Conservation (phyloP, 2,797 vertebrate species). For the Cuculus canorus region DNA sequence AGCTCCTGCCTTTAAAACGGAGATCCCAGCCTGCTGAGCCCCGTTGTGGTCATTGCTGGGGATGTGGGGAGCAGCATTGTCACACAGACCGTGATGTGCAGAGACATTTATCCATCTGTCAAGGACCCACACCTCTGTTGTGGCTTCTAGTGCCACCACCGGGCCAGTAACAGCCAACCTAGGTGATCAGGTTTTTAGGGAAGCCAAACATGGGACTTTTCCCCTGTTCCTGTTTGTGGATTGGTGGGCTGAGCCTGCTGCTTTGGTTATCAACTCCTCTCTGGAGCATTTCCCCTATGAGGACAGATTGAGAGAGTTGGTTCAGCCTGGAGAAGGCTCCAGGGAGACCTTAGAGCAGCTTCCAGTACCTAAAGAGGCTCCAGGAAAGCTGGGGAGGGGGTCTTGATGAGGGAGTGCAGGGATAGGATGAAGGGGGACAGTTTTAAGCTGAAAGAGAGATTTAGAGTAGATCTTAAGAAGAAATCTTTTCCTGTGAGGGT, state of each 20-base stretch:
- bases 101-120: accelerated
- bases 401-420: no score
- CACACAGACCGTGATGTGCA: accelerated
- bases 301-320: no score
- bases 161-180: background rate
- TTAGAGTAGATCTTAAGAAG: no score
- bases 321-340: no score
- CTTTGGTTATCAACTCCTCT: background rate
- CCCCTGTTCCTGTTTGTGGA: background rate
- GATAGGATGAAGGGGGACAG: no score
- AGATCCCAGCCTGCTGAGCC: background rate
- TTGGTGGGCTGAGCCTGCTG: background rate
- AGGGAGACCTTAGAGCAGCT: no score
- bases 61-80: background rate
- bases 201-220: background rate
- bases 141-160: background rate
- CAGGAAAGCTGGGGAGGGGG: no score
- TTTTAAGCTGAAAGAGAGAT: no score
- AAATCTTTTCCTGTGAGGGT: no score
- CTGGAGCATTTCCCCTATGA: no score
- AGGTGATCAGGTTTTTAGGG: background rate
- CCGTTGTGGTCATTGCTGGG: accelerated
- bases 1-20: background rate
- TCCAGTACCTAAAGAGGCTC: no score
- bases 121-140: accelerated